A percentile compares a stretch with the other conserved stretches of the same genome.
These are phyloP conservation scores for Volucella bombylans DNA, from an alignment of 2,888 invertebrate species.

Conservation along the genomic window DNA sequence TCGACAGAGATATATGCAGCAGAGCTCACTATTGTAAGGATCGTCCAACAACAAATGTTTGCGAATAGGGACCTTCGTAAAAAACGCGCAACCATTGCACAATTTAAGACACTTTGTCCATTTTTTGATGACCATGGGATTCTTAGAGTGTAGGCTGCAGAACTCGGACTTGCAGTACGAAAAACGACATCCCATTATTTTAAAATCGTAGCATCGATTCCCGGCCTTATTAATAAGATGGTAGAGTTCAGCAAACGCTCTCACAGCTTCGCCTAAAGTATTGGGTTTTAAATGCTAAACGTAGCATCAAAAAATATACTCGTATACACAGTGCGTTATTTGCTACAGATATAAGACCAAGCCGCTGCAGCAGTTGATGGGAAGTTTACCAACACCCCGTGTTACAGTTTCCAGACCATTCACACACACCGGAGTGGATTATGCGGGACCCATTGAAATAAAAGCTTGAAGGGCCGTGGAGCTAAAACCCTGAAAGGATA, in stretches of 20 bases:
- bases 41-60: background rate
- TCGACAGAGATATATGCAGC: no score
- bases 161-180: conserved; percentile 5
- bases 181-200: conserved; percentile 17
- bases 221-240: conserved; percentile 6
- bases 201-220: conserved; percentile 3
- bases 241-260: conserved; percentile 13
- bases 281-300: conserved; percentile 8
- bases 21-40: no score
- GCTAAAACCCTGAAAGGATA: no score
- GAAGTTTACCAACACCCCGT: conserved; percentile 74
- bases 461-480: no score
- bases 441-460: conserved; percentile 72
- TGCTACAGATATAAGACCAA: no score
- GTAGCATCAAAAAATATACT: conserved; percentile 11
- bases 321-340: conserved; percentile 43
- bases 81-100: background rate
- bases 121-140: conserved; percentile 12
- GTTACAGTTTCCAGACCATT: conserved; percentile 65
- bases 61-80: background rate
- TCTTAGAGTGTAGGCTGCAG: conserved; percentile 20
- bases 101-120: background rate
- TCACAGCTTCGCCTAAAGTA: conserved; percentile 5
- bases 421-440: conserved; percentile 71
- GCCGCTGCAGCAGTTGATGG: conserved; percentile 68